Evolutionary conservation across 2,113 vertebrate genomes (phyloP).

Genomic region (Nothobranchius kuhntae): DNA sequence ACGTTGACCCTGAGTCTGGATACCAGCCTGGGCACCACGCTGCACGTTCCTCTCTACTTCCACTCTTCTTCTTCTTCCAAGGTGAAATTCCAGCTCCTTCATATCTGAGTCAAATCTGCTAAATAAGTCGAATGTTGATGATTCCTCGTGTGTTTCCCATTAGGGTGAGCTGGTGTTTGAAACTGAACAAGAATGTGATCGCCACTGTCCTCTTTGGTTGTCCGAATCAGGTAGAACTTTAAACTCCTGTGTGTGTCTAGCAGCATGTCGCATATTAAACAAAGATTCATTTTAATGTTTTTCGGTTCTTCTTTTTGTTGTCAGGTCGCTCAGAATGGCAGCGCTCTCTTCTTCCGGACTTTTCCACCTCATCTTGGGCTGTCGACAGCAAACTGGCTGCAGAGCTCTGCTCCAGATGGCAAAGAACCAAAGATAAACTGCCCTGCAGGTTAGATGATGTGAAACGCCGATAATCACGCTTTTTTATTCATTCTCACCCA

Average conservation of each 20-base stretch:
- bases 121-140: background rate
- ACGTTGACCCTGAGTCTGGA: constrained; percentile 83
- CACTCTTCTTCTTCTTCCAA: constrained; percentile 74
- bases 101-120: background rate
- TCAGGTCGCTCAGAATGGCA: constrained; percentile 88
- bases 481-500: background rate
- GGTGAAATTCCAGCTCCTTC: constrained; percentile 49
- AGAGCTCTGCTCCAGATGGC: constrained; percentile 87
- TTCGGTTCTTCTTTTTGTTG: constrained; percentile 9
- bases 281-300: background rate
- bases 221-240: constrained; percentile 84
- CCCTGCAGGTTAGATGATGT: constrained; percentile 83
- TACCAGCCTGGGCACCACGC: constrained; percentile 84
- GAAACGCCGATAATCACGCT: background rate
- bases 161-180: constrained; percentile 85
- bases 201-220: constrained; percentile 86
- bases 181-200: constrained; percentile 84
- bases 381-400: constrained; percentile 87
- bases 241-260: background rate
- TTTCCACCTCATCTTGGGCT: constrained; percentile 80
- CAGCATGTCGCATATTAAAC: background rate
- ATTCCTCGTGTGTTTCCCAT: constrained; percentile 54
- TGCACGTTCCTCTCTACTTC: constrained; percentile 88
- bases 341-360: constrained; percentile 84
- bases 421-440: constrained; percentile 81